Conservation (phyloP, 2,113 vertebrate genomes). For the Platichthys stellatus region DNA sequence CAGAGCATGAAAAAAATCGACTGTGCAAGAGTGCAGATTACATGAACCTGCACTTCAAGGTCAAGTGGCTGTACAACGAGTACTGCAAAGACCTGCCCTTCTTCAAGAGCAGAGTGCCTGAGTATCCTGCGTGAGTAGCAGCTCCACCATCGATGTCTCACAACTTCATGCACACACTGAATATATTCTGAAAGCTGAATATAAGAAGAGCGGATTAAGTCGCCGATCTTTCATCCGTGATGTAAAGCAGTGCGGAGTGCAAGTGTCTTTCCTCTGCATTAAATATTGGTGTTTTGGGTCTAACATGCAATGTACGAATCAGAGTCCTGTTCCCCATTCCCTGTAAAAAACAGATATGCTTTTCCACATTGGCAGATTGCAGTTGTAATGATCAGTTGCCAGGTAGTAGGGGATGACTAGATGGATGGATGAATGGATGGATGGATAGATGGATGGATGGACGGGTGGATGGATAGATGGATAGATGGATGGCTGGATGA, state of each 20-base stretch:
- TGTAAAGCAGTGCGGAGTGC: neutral
- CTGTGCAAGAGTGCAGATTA: conserved; percentile 98
- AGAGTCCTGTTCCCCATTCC: neutral
- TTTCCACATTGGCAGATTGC: no score
- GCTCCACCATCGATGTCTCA: neutral
- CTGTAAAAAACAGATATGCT: no score
- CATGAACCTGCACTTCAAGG: conserved; percentile 99
- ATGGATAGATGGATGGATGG: no score
- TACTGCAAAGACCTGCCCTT: conserved; percentile 96
- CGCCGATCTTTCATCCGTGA: neutral
- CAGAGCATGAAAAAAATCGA: conserved; percentile 97
- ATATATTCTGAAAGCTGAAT: neutral
- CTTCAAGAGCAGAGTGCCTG: conserved; percentile 94
- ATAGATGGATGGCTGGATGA: no score
- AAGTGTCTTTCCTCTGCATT: neutral
- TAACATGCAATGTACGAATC: neutral
- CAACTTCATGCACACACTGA: neutral
- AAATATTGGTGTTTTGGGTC: neutral
- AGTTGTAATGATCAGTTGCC: no score
- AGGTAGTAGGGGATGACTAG: no score
- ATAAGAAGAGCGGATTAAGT: neutral
- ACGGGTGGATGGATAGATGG: no score
- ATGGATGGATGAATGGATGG: no score
- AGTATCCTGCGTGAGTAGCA: conserved; percentile 94
- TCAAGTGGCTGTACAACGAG: conserved; percentile 99